A percentile compares a stretch with the other conserved stretches of the same genome.
Evolutionary conservation across 2,888 invertebrate species (phyloP).

Genomic region (Aphrophora alni): DNA sequence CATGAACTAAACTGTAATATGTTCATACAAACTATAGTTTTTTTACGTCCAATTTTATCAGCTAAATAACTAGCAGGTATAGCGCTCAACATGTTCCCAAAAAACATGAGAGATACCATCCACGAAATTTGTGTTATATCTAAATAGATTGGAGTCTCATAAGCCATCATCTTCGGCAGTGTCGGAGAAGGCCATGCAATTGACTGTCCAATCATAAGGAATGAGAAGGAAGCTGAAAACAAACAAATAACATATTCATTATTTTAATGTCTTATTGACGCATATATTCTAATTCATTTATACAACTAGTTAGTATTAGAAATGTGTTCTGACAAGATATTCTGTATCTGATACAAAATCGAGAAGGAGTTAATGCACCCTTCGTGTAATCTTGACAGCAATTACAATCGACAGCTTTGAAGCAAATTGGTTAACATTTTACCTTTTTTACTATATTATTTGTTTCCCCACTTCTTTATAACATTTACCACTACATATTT

Average conservation of each 20-base stretch:
- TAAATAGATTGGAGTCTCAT: constrained; percentile 61
- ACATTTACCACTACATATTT: no score
- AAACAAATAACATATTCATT: background rate
- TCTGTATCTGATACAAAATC: no score
- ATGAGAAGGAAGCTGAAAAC: constrained; percentile 53
- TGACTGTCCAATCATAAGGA: constrained; percentile 42
- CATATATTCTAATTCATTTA: no score
- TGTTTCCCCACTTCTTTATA: no score
- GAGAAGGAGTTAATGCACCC: no score
- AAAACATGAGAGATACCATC: constrained; percentile 56
- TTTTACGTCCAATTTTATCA: constrained; percentile 72
- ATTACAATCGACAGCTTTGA: no score
- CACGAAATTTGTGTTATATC: constrained; percentile 64
- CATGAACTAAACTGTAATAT: constrained; percentile 74
- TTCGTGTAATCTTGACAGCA: no score
- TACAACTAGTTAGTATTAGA: no score
- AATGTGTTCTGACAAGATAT: no score
- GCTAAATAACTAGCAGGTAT: constrained; percentile 66
- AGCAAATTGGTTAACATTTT: no score
- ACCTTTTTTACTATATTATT: no score
- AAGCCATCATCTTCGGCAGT: constrained; percentile 60
- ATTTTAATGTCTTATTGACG: no score
- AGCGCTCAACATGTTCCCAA: constrained; percentile 65
- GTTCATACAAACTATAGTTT: constrained; percentile 68
- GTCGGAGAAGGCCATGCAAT: constrained; percentile 54